phyloP scores from a whole-genome alignment of 1,140 invertebrate species.

The Acromyrmex charruanus region DNA sequence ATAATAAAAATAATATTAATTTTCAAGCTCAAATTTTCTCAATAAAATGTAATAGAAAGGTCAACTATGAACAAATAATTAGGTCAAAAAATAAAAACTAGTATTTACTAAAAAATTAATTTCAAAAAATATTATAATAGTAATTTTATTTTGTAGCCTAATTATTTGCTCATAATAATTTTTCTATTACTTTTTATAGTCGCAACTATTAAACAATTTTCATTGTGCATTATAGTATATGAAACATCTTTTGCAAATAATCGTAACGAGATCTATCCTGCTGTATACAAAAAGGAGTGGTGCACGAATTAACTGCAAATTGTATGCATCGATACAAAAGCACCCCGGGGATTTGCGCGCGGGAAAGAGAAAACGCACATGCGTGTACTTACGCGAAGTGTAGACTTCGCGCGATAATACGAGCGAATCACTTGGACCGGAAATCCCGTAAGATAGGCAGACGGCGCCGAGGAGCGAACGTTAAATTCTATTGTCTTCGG shows the following conservation, averaged over 20 bases:
- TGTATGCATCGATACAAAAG: conserved; percentile 50
- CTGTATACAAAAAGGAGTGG: neutral
- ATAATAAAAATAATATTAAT: too few species aligned
- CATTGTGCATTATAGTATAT: neutral
- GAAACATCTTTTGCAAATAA: conserved; percentile 9
- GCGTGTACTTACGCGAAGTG: neutral
- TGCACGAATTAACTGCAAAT: conserved; percentile 9
- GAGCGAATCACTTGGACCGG: conserved; percentile 60
- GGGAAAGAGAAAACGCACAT: conserved; percentile 44
- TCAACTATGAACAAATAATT: too few species aligned
- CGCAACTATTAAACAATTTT: too few species aligned
- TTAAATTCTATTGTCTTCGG: conserved; percentile 69
- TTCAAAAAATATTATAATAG: too few species aligned
- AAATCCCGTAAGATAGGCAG: conserved; percentile 64
- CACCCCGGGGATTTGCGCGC: conserved; percentile 16
- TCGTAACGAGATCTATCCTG: conserved; percentile 9
- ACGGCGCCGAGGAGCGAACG: conserved; percentile 55
- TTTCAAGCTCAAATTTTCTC: too few species aligned
- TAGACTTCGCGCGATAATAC: conserved; percentile 53
- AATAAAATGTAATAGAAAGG: too few species aligned
- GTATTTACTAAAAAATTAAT: too few species aligned
- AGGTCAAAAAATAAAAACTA: too few species aligned
- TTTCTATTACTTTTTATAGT: too few species aligned
- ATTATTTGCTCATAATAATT: too few species aligned
- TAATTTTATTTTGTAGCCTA: too few species aligned